phyloP scores from a whole-genome alignment of 2,888 invertebrate species.

The Rhagonycha fulva region DNA sequence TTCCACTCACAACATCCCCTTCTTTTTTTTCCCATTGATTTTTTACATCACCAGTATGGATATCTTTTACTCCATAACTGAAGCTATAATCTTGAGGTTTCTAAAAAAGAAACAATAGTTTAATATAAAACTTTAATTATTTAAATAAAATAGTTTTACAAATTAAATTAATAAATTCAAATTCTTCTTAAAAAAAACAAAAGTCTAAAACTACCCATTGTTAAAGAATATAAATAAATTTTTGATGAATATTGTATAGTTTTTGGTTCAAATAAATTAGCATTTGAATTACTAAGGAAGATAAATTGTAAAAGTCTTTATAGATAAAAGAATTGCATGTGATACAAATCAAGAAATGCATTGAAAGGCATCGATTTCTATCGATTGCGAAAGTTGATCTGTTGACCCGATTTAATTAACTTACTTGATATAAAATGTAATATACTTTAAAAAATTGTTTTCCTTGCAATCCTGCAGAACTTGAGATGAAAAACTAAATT shows the following conservation, averaged over 20 bases:
- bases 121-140: not conserved
- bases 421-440: not conserved
- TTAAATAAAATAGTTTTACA: not conserved
- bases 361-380: conserved; percentile 17
- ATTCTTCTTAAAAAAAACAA: not conserved
- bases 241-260: not conserved
- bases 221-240: not conserved
- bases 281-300: not conserved
- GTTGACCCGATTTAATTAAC: conserved; percentile 17
- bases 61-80: conserved; percentile 66
- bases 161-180: not conserved
- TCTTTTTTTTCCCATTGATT: conserved; percentile 66
- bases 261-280: not conserved
- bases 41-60: conserved; percentile 64
- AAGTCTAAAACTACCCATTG: not conserved
- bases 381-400: conserved; percentile 25
- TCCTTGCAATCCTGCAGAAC: not conserved
- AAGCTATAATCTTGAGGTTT: conserved; percentile 63
- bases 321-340: not conserved
- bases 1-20: conserved; percentile 65
- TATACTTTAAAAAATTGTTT: not conserved
- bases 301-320: not conserved
- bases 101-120: conserved; percentile 51
- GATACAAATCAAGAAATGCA: not conserved
- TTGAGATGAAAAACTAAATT: too few relatives aligned